Evolutionary conservation across 2,888 invertebrate species (phyloP).

Genomic region (Dasypolia templi): DNA sequence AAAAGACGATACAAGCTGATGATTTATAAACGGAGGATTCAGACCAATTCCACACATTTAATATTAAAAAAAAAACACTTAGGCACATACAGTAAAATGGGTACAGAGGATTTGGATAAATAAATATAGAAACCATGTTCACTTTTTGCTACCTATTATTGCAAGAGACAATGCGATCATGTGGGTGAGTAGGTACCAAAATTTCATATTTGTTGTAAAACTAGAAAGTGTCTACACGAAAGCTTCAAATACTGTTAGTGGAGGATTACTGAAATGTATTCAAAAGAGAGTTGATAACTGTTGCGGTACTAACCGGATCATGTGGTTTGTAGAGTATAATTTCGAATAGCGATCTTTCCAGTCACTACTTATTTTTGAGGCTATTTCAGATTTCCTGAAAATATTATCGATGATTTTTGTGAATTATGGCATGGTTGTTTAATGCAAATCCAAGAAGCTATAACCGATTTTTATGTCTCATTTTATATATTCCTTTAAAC

Average conservation of each 20-base stretch:
- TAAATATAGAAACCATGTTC: background rate
- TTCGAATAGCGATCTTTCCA: constrained; percentile 85
- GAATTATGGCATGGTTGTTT: constrained; percentile 8
- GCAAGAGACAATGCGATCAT: constrained; percentile 13
- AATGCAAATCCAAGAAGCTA: constrained; percentile 16
- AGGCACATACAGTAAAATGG: background rate
- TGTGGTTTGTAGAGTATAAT: constrained; percentile 78
- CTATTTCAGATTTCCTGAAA: constrained; percentile 74
- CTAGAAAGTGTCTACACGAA: constrained; percentile 48
- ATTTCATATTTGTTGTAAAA: constrained; percentile 21
- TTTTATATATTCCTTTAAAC: constrained; percentile 13
- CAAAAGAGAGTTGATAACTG: constrained; percentile 48
- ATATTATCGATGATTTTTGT: constrained; percentile 28
- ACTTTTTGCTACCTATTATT: constrained; percentile 14
- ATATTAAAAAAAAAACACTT: background rate
- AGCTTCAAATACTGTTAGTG: constrained; percentile 23
- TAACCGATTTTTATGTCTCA: constrained; percentile 17
- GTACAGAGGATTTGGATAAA: background rate
- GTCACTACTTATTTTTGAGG: constrained; percentile 77
- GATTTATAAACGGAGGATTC: background rate
- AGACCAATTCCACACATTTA: background rate
- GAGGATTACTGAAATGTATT: constrained; percentile 37
- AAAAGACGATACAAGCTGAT: background rate
- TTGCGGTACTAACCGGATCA: constrained; percentile 74
- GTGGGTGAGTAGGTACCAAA: constrained; percentile 14